phyloP scores from a whole-genome alignment of 2,888 invertebrate species.

The Drosophila diplacantha region DNA sequence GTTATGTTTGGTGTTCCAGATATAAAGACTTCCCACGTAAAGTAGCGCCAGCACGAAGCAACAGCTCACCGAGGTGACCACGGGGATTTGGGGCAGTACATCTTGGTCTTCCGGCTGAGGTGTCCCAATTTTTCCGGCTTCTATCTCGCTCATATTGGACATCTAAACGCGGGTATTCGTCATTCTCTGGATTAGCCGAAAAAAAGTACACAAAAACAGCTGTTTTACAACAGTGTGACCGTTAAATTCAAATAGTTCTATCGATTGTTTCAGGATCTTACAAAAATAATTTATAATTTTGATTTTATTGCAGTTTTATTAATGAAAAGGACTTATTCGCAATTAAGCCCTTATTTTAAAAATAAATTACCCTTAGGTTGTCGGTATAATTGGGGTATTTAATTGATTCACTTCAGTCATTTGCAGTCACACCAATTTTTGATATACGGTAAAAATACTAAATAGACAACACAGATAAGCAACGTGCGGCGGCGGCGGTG shows the following conservation, averaged over 20 bases:
- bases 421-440: conserved; percentile 2
- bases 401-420: too few species aligned
- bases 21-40: conserved; percentile 92
- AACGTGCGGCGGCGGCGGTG: conserved; percentile 33
- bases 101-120: conserved; percentile 6
- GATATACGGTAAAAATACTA: not conserved
- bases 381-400: not conserved
- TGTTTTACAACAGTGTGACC: conserved; percentile 21
- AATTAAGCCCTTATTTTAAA: too few species aligned
- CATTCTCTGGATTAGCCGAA: conserved; percentile 13
- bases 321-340: not conserved
- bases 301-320: not conserved
- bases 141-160: conserved; percentile 41
- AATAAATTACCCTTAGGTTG: not conserved
- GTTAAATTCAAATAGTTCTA: not conserved
- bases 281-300: too few species aligned
- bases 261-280: not conserved
- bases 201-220: conserved; percentile 41
- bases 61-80: conserved; percentile 83
- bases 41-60: conserved; percentile 87
- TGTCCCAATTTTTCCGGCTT: conserved; percentile 20
- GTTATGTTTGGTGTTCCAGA: conserved; percentile 88
- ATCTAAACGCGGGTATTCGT: conserved; percentile 34
- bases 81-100: conserved; percentile 74
- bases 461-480: conserved; percentile 16